A percentile compares a stretch with the other conserved stretches of the same genome.
phyloP scores from a whole-genome alignment of 2,888 invertebrate genomes.

The Petrolisthes manimaculis region DNA sequence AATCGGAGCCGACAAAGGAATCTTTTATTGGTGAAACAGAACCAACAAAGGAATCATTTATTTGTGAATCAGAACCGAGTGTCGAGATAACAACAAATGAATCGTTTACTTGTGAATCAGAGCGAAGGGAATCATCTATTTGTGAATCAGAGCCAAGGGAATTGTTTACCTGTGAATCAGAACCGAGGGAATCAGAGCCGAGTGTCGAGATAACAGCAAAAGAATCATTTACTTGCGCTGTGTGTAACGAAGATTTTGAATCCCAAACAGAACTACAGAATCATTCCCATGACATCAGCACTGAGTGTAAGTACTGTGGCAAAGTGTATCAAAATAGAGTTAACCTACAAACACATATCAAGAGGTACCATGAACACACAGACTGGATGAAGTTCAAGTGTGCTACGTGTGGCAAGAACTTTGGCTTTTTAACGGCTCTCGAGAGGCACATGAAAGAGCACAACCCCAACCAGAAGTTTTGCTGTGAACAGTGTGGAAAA shows the following conservation, averaged over 20 bases:
- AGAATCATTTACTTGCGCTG: constrained; percentile 11
- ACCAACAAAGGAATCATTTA: no score
- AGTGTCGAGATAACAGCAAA: neutral
- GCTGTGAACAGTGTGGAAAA: constrained; percentile 60
- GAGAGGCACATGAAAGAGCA: constrained; percentile 60
- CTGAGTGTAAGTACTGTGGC: constrained; percentile 47
- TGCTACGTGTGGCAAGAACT: constrained; percentile 48
- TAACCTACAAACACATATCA: constrained; percentile 45
- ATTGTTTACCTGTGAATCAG: no score
- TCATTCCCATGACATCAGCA: constrained; percentile 31
- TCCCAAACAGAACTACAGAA: constrained; percentile 21
- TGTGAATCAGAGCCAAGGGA: no score
- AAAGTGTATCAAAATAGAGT: constrained; percentile 43
- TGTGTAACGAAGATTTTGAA: constrained; percentile 37
- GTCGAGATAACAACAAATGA: neutral
- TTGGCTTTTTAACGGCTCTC: constrained; percentile 50
- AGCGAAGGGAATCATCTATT: no score
- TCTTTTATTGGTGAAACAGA: no score
- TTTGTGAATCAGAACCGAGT: no score
- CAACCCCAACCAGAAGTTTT: constrained; percentile 57
- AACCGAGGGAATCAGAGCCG: no score
- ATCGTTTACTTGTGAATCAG: no score
- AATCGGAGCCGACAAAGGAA: no score
- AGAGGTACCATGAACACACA: constrained; percentile 51
- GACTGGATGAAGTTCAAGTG: constrained; percentile 60